A percentile compares a stretch with the other conserved stretches of the same genome.
Conservation (phyloP, 2,888 invertebrate species). For the Chesias legatella region DNA sequence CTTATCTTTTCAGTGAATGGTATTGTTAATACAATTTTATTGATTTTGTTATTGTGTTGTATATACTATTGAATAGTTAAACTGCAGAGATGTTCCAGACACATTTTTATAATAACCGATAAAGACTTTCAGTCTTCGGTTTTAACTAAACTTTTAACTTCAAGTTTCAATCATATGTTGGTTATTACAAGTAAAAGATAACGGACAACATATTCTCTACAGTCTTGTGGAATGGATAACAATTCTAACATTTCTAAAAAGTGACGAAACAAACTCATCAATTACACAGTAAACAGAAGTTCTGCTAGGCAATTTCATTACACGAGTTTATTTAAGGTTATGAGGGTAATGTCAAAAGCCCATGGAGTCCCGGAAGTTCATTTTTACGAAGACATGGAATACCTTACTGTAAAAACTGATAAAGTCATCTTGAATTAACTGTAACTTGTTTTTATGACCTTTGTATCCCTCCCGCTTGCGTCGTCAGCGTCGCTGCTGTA, state of each 20-base stretch:
- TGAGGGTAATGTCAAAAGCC: neutral
- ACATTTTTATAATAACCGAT: no score
- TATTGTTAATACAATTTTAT: conserved; percentile 24
- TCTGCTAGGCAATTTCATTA: no score
- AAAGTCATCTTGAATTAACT: conserved; percentile 43
- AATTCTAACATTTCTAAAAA: no score
- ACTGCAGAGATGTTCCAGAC: conserved; percentile 1
- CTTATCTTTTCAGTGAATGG: conserved; percentile 17
- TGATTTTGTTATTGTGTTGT: conserved; percentile 14
- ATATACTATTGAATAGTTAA: conserved; percentile 4
- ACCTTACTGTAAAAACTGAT: neutral
- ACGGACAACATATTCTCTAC: no score
- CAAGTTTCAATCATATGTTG: no score
- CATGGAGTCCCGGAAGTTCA: conserved; percentile 1
- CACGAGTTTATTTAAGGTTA: neutral
- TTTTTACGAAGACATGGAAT: conserved; percentile 3
- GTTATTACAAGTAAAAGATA: no score
- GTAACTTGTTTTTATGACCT: conserved; percentile 49
- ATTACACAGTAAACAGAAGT: no score
- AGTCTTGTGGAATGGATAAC: no score
- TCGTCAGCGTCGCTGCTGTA: conserved; percentile 8
- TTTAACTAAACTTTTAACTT: no score
- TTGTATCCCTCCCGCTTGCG: conserved; percentile 9
- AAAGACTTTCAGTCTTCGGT: no score
- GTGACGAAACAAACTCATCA: no score